Evolutionary conservation across 1,140 invertebrate species (phyloP), one percentile per base, ranked within the genome.

Genomic region (Cylas formicarius): DNA sequence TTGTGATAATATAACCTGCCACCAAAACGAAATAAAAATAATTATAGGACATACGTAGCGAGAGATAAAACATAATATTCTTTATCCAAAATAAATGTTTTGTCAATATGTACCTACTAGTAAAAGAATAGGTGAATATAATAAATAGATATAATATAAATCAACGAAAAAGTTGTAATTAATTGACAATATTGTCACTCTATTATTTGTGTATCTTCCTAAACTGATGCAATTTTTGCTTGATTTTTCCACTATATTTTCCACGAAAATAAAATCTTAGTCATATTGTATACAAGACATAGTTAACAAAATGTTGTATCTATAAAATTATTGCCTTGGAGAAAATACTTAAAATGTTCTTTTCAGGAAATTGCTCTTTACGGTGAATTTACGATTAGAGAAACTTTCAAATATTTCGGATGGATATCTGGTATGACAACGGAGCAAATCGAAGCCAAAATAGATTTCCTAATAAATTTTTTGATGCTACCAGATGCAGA

Each of bases 331-430:
- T 5, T 3, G 16, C 11, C 11, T 28, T 11, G 11, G 11, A 2
- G 5, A 28, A 28, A 5, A 28, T 5, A 28, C 6, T n/a, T 14
- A 11, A 5, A 11, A 11, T 28, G 11, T 38, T 26, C n/a, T 35
- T 45, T 42, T 8, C 39, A 93, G 78, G 92, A 97, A 72, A 76
- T 90, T 11, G 90, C 91, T 0, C 71, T 97, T 6, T 94, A 92
- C 59, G 81, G 85, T 2, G 89, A 94, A 64, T 92, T 95, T 62
- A 85, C 86, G 1, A 94, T 94, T 40, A 68, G 80, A 22, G 91
- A 96, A 65, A 95, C 90, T 0, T 76, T 95, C 62, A 78, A 82
- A 45, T 97, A 91, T 65, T 96, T 94, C 63, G 91, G 91, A 2
- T 83, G 86, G 73, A 80, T 93, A 36, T 81, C 86, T 39, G 82